phyloP scores from a whole-genome alignment of 2,797 vertebrate species.

The Danio jaintianensis region DNA sequence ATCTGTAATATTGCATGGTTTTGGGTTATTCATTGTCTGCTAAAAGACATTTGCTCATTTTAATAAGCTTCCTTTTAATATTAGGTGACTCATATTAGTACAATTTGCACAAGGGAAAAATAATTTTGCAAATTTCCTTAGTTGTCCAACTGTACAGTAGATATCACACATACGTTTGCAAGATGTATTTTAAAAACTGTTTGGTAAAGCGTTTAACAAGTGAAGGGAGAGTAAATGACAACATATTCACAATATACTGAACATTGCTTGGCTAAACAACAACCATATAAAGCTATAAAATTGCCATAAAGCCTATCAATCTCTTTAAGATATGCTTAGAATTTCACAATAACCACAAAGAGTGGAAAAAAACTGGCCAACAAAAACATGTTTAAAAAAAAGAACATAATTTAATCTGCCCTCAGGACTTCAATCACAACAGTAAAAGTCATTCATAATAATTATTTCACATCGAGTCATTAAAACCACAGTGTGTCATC shows the following conservation, averaged over 20 bases:
- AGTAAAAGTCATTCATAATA: slow-evolving; percentile 3
- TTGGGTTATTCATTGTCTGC: no score
- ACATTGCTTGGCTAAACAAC: background rate
- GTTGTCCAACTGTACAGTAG: no score
- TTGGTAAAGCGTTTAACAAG: no score
- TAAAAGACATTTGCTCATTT: no score
- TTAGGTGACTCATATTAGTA: no score
- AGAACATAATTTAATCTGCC: background rate
- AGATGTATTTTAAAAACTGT: no score
- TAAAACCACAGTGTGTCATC: background rate
- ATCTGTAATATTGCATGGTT: no score
- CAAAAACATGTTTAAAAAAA: slow-evolving; percentile 6
- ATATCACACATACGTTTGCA: no score
- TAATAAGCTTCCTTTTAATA: no score
- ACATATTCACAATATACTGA: background rate
- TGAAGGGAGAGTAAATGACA: no score
- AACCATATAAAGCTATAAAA: background rate
- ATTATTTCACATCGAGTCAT: background rate
- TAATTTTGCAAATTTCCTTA: no score
- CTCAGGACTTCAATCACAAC: background rate
- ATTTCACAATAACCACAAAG: background rate
- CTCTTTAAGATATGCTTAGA: slow-evolving; percentile 3
- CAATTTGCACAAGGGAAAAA: no score
- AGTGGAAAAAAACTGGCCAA: background rate
- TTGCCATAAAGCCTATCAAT: background rate